Conservation (phyloP, 1,140 invertebrate species). For the Drosophila guanche region DNA sequence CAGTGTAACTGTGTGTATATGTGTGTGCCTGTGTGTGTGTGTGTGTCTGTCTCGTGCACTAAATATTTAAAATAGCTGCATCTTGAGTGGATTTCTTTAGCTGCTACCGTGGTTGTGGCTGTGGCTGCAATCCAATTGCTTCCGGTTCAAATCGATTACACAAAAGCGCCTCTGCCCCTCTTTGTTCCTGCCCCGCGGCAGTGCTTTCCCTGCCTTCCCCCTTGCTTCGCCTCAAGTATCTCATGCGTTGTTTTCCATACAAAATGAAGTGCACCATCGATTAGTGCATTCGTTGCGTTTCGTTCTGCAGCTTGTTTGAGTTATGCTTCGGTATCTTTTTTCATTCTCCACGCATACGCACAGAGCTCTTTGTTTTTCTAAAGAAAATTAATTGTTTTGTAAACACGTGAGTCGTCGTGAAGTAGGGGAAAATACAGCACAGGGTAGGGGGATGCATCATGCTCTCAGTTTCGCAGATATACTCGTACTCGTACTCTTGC, state of each 20-base stretch:
- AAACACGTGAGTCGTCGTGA: conserved; percentile 59
- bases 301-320: conserved; percentile 58
- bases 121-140: conserved; percentile 70
- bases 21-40: conserved; percentile 35
- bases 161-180: conserved; percentile 58
- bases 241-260: conserved; percentile 57
- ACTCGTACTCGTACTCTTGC: too few relatives aligned
- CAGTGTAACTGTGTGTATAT: background rate
- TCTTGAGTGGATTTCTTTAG: conserved; percentile 64
- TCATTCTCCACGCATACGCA: conserved; percentile 12
- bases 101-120: conserved; percentile 11
- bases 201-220: conserved; percentile 47
- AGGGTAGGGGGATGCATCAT: conserved; percentile 16
- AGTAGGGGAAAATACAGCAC: conserved; percentile 36
- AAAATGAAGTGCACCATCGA: conserved; percentile 74
- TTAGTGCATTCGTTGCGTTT: conserved; percentile 66
- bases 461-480: conserved; percentile 18
- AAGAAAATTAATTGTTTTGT: conserved; percentile 81
- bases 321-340: conserved; percentile 81
- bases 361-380: conserved; percentile 59
- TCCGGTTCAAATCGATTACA: conserved; percentile 82
- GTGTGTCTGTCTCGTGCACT: conserved; percentile 71
- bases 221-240: conserved; percentile 44
- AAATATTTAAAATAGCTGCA: conserved; percentile 80
- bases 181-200: conserved; percentile 26